These are phyloP conservation scores for Chionoecetes opilio DNA, from an alignment of 1,140 invertebrate genomes.

Conservation along the genomic window DNA sequence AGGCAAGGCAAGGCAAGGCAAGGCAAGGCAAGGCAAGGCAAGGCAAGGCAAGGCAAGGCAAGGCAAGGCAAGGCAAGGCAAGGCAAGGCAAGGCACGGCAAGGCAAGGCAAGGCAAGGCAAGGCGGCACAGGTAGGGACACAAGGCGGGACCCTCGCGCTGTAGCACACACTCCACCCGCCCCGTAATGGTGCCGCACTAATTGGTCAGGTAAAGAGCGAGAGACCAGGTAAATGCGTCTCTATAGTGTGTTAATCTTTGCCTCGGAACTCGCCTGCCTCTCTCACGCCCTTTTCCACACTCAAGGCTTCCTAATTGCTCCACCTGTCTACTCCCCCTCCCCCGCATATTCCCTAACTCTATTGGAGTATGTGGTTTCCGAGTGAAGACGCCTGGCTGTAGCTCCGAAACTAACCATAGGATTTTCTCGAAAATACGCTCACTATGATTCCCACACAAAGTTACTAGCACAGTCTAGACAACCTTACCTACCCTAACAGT, in stretches of 20 bases:
- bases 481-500: too few species aligned
- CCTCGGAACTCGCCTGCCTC: background rate
- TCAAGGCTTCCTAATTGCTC: background rate
- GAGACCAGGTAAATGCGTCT: background rate
- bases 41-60: too few species aligned
- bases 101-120: too few species aligned
- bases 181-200: background rate
- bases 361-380: background rate
- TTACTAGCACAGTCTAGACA: too few species aligned
- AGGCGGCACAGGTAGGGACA: background rate
- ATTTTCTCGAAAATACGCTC: too few species aligned
- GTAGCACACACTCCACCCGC: background rate
- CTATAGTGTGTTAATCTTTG: background rate
- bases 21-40: too few species aligned
- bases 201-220: background rate
- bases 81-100: too few species aligned
- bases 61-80: too few species aligned
- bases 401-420: too few species aligned
- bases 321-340: background rate
- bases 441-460: too few species aligned
- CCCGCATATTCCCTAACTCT: background rate
- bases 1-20: too few species aligned
- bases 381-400: background rate
- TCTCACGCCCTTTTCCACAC: background rate
- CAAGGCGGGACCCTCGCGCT: background rate